Percentiles rank a stretch among this genome's conserved stretches.
Conservation (phyloP, 1,140 invertebrate genomes). For the Globodera ellingtonae region DNA sequence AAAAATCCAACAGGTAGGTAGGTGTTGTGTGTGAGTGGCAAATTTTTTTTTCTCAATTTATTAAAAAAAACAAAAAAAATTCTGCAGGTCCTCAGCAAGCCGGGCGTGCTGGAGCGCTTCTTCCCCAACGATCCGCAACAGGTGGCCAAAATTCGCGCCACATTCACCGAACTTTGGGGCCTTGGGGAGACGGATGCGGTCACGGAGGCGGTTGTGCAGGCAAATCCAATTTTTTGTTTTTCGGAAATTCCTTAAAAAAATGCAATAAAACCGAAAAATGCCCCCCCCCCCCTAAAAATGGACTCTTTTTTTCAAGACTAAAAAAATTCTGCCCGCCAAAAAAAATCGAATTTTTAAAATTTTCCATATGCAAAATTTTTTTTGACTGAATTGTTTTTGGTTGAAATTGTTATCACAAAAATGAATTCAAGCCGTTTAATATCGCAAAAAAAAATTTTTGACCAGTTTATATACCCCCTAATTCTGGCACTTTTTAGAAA, state of each 20-base stretch:
- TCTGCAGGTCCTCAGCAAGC: conserved; percentile 62
- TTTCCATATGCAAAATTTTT: too few relatives aligned
- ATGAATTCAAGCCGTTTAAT: too few relatives aligned
- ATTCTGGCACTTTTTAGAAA: too few relatives aligned
- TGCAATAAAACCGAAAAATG: too few relatives aligned
- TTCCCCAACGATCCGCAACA: conserved; percentile 66
- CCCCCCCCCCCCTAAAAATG: too few relatives aligned
- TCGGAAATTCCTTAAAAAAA: neutral
- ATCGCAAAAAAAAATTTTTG: too few relatives aligned
- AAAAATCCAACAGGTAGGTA: conserved; percentile 67
- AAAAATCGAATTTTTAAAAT: too few relatives aligned
- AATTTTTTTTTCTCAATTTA: too few relatives aligned
- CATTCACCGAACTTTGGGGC: conserved; percentile 87
- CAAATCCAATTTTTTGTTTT: neutral
- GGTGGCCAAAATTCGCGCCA: conserved; percentile 72
- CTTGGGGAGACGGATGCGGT: conserved; percentile 71
- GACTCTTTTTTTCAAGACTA: too few relatives aligned
- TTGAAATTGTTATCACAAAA: neutral
- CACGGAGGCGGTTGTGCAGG: conserved; percentile 48
- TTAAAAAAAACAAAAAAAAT: neutral
- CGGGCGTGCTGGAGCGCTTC: conserved; percentile 77
- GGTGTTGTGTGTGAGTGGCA: neutral
- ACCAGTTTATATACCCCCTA: too few relatives aligned
- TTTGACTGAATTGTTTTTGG: neutral
- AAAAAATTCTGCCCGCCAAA: too few relatives aligned